Evolutionary conservation across 30 jellyfish, hydroid and myxozoan species (phyloP), one percentile per base, ranked within the genome.

Genomic region (Rhopilema esculentum): DNA sequence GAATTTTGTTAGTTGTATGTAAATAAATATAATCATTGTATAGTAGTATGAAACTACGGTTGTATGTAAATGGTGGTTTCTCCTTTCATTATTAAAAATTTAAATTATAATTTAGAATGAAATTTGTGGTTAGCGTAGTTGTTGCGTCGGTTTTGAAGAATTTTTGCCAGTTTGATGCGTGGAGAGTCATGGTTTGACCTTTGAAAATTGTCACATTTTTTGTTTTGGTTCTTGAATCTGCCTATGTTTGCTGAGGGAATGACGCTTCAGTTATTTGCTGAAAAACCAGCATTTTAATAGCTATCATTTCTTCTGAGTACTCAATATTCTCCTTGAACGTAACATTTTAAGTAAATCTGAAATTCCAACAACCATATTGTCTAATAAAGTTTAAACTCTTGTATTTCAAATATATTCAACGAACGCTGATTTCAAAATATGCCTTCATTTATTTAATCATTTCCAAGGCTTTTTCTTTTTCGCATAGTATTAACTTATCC

Each of bases 141-240:
- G 65, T 71, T 71, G 82, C 49, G 82, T 71, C 57, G 57, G 57
- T 40, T 40, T 40, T 40, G 57, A 40, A 40, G n/a, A 40, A 40
- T 40, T 40, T 40, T 40, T 40, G 57, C 12, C 57, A 40, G 57
- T 40, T 40, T 2, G 57, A 12, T 12, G 57, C 6, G 57, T 40
- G 57, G 57, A 2, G 57, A 40, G 57, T 40, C 57, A 12, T 40
- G 57, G 57, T 40, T 40, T 40, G 57, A 40, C 57, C 57, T 40
- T 40, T 40, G 57, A 40, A 12, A 6, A 40, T 40, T 12, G 57
- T 40, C 57, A 40, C 57, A 12, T 40, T 40, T n/a, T 40, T 6
- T 40, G 57, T 12, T 40, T 40, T 40, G 6, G 12, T 12, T 12
- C 57, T 40, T 40, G 57, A 6, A 12, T 12, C 6, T 40, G 57